Base-by-base conservation (phyloP, 2,797 vertebrate genomes). In the Phataginus tricuspis region DNA sequence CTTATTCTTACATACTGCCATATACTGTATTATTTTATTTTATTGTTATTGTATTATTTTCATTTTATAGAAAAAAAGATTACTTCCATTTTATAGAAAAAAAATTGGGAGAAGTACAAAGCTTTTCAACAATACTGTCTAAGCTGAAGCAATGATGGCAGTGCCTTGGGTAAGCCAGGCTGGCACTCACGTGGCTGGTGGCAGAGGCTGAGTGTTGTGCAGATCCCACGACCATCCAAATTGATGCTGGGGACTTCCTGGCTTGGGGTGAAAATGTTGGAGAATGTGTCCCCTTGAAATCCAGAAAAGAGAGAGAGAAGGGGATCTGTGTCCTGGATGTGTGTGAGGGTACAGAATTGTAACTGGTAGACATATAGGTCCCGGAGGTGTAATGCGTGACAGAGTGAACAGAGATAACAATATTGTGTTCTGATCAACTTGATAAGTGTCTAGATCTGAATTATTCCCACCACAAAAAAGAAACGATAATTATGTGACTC, bases 191-290 rank as follows among this genome's bases (percentile, higher is more conserved):
- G 2, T 5, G 23, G 6, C 18, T n/a, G 13, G 21, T 55, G 57
- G 18, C 1, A 2, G 34, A 75, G 29, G 12, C 4, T 19, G 29
- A 16, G 11, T 66, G 4, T 5, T 14, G 4, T 15, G 0, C 1
- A 14, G 69, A 61, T 4, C 27, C 39, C n/a, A 0, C 13, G 39
- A 51, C 12, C 63, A 10, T 45, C 15, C 29, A 66, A 8, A 84
- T 16, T 4, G 63, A 39, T 31, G 18, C 0, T 45, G 59, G n/a
- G 49, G 64, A 31, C 51, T n/a, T 31, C 31, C 49, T 29, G 91
- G 34, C 15, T 87, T 90, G 49, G 66, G 89, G 80, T 8, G 29
- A 51, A 86, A 72, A 39, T 16, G 0, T 13, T 85, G n/a, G 72
- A 61, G 51, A 69, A 34, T 63, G 34, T 53, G 34, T 86, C 78